Evolutionary conservation across 1,140 invertebrate genomes (phyloP).

Genomic region (Homalodisca vitripennis): DNA sequence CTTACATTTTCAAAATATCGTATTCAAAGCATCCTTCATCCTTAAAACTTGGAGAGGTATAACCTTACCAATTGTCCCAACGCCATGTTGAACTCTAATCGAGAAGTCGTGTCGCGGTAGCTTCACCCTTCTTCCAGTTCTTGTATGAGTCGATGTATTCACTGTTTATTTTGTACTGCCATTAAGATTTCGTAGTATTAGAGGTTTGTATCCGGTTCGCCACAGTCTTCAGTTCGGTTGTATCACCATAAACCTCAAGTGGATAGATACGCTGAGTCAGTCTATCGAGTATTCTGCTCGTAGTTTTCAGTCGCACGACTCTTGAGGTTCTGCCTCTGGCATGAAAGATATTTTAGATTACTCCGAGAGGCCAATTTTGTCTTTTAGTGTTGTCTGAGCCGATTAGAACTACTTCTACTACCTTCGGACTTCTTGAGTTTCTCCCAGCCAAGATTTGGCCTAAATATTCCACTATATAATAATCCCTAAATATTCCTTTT

Average conservation of each 20-base stretch:
- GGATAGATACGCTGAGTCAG: neutral
- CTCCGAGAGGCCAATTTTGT: constrained; percentile 22
- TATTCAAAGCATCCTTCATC: too few relatives aligned
- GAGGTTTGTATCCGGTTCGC: neutral
- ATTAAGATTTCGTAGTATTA: neutral
- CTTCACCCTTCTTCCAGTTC: neutral
- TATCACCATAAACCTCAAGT: neutral
- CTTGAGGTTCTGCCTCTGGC: neutral
- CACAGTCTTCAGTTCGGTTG: neutral
- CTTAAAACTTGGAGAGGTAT: too few relatives aligned
- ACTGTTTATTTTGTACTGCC: neutral
- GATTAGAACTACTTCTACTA: constrained; percentile 25
- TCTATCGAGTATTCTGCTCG: neutral
- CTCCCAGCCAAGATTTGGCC: neutral
- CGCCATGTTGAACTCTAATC: too few relatives aligned
- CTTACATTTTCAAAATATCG: too few relatives aligned
- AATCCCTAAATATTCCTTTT: too few relatives aligned
- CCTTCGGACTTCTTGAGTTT: neutral
- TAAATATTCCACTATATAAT: constrained; percentile 25
- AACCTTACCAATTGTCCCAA: too few relatives aligned
- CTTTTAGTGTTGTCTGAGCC: constrained; percentile 19
- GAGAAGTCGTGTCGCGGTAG: too few relatives aligned
- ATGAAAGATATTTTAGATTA: neutral
- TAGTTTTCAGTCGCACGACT: neutral
- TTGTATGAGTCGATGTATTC: neutral